These are phyloP conservation scores for Agrotis ipsilon DNA, from an alignment of 2,888 invertebrate species.

Conservation along the genomic window DNA sequence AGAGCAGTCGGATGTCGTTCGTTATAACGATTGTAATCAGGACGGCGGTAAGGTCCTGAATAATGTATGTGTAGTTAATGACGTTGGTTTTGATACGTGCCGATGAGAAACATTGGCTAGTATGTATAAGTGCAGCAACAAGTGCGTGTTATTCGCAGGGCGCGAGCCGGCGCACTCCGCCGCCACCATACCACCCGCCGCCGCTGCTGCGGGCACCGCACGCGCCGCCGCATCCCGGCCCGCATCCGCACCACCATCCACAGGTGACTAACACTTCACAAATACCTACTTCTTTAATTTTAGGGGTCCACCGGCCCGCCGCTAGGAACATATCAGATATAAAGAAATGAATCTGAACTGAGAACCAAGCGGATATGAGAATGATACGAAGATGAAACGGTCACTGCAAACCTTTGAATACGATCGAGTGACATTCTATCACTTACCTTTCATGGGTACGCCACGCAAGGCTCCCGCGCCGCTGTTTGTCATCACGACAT, in stretches of 20 bases:
- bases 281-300: no score
- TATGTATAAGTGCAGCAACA: slow-evolving; percentile 64
- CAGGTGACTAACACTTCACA: slow-evolving; percentile 72
- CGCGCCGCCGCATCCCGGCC: slow-evolving; percentile 72
- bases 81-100: slow-evolving; percentile 51
- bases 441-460: no score
- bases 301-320: no score
- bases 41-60: slow-evolving; percentile 65
- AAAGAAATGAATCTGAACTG: no score
- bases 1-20: slow-evolving; percentile 52
- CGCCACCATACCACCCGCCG: slow-evolving; percentile 94
- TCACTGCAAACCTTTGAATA: no score
- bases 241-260: slow-evolving; percentile 78
- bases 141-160: slow-evolving; percentile 83
- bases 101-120: slow-evolving; percentile 51
- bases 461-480: no score
- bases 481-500: no score
- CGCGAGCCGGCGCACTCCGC: slow-evolving; percentile 93
- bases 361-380: no score
- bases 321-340: no score
- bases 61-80: slow-evolving; percentile 60
- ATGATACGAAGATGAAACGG: no score
- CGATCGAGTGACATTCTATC: no score
- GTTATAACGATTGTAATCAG: slow-evolving; percentile 65
- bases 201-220: slow-evolving; percentile 83